Evolutionary conservation across 92 coral and sea anemone species (phyloP).

Genomic region (Hydrozoanthus gracilis): DNA sequence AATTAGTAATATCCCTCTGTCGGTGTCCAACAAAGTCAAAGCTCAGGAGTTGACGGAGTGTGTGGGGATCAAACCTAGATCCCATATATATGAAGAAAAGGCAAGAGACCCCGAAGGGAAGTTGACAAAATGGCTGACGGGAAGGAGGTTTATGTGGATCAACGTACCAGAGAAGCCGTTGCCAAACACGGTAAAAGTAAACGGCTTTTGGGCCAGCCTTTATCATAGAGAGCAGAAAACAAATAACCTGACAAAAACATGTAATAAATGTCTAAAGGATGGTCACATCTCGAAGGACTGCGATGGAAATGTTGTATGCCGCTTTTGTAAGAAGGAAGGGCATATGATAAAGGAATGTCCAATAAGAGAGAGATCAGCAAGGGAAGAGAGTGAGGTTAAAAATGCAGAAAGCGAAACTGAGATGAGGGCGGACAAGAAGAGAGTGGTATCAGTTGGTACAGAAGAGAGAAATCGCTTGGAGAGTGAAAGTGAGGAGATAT

Average conservation of each 20-base stretch:
- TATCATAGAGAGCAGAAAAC: neutral
- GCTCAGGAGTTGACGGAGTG: neutral
- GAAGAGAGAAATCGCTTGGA: neutral
- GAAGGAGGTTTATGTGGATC: neutral
- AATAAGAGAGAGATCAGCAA: neutral
- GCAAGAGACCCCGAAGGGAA: neutral
- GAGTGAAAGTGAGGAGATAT: neutral
- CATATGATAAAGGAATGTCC: constrained; percentile 3
- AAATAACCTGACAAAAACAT: neutral
- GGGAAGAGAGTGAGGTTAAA: neutral
- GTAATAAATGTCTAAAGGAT: neutral
- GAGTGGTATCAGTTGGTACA: neutral
- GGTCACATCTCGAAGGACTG: neutral
- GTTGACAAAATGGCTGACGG: neutral
- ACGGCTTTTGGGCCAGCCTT: neutral
- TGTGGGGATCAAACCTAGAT: neutral
- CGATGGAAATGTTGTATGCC: neutral
- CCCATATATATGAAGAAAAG: neutral
- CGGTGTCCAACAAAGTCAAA: neutral
- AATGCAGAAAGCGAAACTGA: neutral
- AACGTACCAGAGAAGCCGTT: neutral
- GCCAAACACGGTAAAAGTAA: neutral
- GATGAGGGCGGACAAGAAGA: neutral
- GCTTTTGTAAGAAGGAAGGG: neutral
- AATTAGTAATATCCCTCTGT: neutral